These are phyloP conservation scores for Sebastes kiyomatsui DNA, from an alignment of 2,797 vertebrate species.

Conservation along the genomic window DNA sequence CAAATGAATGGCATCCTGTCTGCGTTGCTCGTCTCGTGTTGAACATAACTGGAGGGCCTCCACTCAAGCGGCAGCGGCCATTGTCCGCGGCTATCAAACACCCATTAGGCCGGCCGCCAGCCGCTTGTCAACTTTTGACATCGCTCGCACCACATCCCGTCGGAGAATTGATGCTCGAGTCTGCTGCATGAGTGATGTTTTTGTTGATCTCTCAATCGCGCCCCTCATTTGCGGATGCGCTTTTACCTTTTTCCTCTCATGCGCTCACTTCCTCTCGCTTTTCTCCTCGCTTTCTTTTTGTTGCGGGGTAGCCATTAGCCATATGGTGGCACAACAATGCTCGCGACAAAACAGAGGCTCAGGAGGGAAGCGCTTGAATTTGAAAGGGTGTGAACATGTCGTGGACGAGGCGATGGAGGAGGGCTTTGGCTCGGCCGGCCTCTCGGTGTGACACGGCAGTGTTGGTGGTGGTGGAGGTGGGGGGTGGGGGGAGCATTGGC, in stretches of 20 bases:
- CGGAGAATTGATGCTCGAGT: slow-evolving; percentile 42
- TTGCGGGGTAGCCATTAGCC: slow-evolving; percentile 60
- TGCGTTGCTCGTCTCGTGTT: slow-evolving; percentile 62
- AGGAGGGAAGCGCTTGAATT: slow-evolving; percentile 59
- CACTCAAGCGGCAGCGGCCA: slow-evolving; percentile 62
- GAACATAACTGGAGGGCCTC: slow-evolving; percentile 65
- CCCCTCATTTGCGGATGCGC: slow-evolving; percentile 40
- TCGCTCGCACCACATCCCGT: slow-evolving; percentile 56
- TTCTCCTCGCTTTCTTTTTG: slow-evolving; percentile 40
- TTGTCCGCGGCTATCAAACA: slow-evolving; percentile 78
- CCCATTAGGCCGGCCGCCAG: slow-evolving; percentile 79
- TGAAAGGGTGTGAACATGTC: slow-evolving; percentile 64
- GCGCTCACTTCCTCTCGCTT: slow-evolving; percentile 17
- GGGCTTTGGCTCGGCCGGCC: slow-evolving; percentile 57
- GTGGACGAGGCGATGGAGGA: slow-evolving; percentile 45
- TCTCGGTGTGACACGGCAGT: slow-evolving; percentile 53
- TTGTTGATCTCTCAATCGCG: slow-evolving; percentile 58
- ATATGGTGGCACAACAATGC: slow-evolving; percentile 66
- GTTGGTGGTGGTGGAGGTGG: not conserved
- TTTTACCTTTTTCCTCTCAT: slow-evolving; percentile 37
- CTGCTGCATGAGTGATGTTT: slow-evolving; percentile 54
- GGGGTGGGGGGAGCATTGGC: slow-evolving; percentile 69
- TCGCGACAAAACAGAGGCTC: slow-evolving; percentile 40
- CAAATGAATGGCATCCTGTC: slow-evolving; percentile 75
- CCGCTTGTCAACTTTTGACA: slow-evolving; percentile 77